Conservation (phyloP, 1,140 invertebrate species). For the Drosophila littoralis region DNA sequence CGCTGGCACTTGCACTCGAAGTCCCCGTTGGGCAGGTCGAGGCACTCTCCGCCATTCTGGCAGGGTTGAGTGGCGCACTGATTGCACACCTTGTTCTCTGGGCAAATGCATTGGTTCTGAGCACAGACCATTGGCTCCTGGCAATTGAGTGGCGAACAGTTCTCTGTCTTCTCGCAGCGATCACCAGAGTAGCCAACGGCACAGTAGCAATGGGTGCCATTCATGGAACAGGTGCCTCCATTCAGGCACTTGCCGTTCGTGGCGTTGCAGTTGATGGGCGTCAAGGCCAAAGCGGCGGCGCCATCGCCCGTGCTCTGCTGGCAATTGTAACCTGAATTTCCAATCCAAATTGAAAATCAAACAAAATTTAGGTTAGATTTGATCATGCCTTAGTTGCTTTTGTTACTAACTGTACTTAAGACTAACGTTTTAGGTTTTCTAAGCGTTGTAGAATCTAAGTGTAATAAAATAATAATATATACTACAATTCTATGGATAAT, state of each 20-base stretch:
- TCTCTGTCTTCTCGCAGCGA: slow-evolving; percentile 91
- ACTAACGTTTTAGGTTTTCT: neutral
- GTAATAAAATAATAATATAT: neutral
- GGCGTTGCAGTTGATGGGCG: slow-evolving; percentile 72
- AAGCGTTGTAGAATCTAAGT: slow-evolving; percentile 1
- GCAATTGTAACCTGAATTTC: slow-evolving; percentile 74
- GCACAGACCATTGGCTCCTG: slow-evolving; percentile 87
- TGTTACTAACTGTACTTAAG: slow-evolving; percentile 20
- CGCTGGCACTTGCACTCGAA: slow-evolving; percentile 92
- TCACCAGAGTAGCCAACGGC: slow-evolving; percentile 90
- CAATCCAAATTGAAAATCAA: slow-evolving; percentile 1
- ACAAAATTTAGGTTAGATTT: slow-evolving; percentile 15
- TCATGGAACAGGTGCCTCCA: slow-evolving; percentile 89
- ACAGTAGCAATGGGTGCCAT: slow-evolving; percentile 91
- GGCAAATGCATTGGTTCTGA: slow-evolving; percentile 87
- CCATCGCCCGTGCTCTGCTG: slow-evolving; percentile 65
- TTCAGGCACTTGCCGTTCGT: slow-evolving; percentile 88
- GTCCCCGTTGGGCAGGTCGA: slow-evolving; percentile 85
- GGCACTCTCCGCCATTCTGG: slow-evolving; percentile 89
- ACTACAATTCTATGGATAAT: neutral
- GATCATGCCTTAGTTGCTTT: neutral
- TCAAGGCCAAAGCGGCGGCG: slow-evolving; percentile 56
- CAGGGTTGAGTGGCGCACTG: slow-evolving; percentile 87
- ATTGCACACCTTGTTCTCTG: slow-evolving; percentile 79
- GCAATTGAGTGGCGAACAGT: slow-evolving; percentile 86